Base-by-base conservation (phyloP, 2,113 vertebrate genomes). In the Pseudopipra pipra region DNA sequence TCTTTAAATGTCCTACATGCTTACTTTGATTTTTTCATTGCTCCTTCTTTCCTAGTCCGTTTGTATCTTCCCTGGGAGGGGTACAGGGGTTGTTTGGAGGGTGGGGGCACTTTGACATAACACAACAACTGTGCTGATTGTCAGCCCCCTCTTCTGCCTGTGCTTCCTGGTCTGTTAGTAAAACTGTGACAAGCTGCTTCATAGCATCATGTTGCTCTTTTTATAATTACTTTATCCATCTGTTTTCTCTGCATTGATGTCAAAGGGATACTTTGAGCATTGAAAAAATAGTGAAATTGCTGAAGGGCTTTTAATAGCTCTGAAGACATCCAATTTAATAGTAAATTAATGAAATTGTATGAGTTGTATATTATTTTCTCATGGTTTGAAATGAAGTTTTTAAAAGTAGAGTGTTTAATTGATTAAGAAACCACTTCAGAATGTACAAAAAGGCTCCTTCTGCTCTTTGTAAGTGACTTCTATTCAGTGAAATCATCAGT, bases 351-450 rank as follows among this genome's bases (percentile, higher is more conserved):
- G 65, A 89, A 76, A 88, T 58, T 24, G 20, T 84, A 9, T 70
- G 55, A 70, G 61, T 59, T 72, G 39, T 88, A 11, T 80, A 44
- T 90, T 92, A 74, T 86, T 92, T 96, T 70, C 41, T 65, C 18
- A 31, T 58, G 88, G 47, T 52, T 95, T 88, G 66, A 95, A 90
- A 72, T 81, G 28, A 85, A 88, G 35, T 18, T 75, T 86, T 93
- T 94, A 52, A 14, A 88, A 83, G 74, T 82, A 41, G 72, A 61
- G 37, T 71, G 20, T 88, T 90, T 88, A 95, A 81, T 77, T 93
- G 96, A 95, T 91, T 86, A 93, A 86, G 75, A 73, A 91, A 58
- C 70, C 65, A 86, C 90, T 96, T 92, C 47, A 95, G 44, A 92
- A 71, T 30, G 33, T 67, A 43, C 35, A 31, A 52, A 89, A 71